Percentiles rank a stretch among this genome's conserved stretches.
Conservation (phyloP, 2,797 vertebrate genomes). For the Ibycter americanus region DNA sequence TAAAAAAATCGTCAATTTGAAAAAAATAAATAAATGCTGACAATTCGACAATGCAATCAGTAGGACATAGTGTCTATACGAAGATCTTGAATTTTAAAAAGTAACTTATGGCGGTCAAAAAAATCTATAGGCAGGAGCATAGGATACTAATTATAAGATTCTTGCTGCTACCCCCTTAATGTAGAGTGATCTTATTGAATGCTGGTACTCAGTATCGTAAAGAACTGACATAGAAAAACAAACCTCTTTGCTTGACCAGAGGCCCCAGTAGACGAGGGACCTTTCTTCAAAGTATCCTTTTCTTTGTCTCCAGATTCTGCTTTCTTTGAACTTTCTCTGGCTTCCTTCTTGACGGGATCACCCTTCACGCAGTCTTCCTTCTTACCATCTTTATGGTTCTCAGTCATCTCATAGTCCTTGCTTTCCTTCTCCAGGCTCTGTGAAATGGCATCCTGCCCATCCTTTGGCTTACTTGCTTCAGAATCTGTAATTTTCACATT, state of each 20-base stretch:
- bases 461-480: slow-evolving; percentile 93
- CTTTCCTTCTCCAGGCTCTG: slow-evolving; percentile 90
- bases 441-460: slow-evolving; percentile 88
- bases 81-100: slow-evolving; percentile 80
- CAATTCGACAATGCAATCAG: slow-evolving; percentile 88
- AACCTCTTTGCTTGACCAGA: slow-evolving; percentile 99
- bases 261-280: slow-evolving; percentile 96
- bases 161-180: slow-evolving; percentile 99
- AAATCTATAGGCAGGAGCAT: slow-evolving; percentile 88
- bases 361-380: slow-evolving; percentile 91
- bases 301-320: slow-evolving; percentile 98
- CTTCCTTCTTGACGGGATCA: slow-evolving; percentile 92
- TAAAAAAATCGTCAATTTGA: slow-evolving; percentile 88
- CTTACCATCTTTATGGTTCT: slow-evolving; percentile 95
- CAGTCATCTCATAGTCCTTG: slow-evolving; percentile 87
- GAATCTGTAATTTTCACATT: slow-evolving; percentile 99
- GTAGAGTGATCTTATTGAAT: slow-evolving; percentile 95
- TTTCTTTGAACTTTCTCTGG: slow-evolving; percentile 95
- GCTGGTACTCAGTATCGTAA: slow-evolving; percentile 98
- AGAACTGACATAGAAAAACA: slow-evolving; percentile 99
- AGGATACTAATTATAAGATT: slow-evolving; percentile 93
- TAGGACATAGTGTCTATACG: slow-evolving; percentile 81
- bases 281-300: slow-evolving; percentile 99
- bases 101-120: slow-evolving; percentile 90
- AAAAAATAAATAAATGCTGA: slow-evolving; percentile 89